Evolutionary conservation across 2,888 invertebrate species (phyloP), one percentile per base, ranked within the genome.

Genomic region (Pimpla rufipes): DNA sequence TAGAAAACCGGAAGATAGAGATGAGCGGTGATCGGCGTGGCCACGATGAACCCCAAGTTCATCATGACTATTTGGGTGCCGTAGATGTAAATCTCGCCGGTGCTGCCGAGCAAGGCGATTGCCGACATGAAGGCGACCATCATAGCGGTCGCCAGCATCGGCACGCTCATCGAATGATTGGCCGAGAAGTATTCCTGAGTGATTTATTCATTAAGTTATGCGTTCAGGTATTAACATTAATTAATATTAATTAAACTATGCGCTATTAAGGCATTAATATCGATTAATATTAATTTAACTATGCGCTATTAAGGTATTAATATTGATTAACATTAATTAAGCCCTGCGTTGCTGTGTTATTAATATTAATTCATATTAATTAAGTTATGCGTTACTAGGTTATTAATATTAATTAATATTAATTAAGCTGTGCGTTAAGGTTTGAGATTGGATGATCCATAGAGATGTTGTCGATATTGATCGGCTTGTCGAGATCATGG

Each of bases 91-190:
- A 96, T 97, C 93, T 98, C 98, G 64, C 97, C 95, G 45, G 98
- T 97, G 1, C 98, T 97, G 18, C 98, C 98, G n/a, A 98, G 94
- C 45, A 98, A 92, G 0, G 98, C 97, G 75, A 98, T 96, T 42
- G 98, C 97, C 0, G 98, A 98, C 96, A 98, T 97, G 92, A 98
- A 98, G 52, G 97, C 97, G 16, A 98, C 98, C 97, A 98, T 97
- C 80, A 98, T 93, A 2, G 98, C 98, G 85, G 98, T 97, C 6
- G 97, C 97, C 0, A 98, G 97, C 0, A 98, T 97, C 5, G 94
- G 92, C 87, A 97, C 94, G 5, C 96, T 95, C 96, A 98, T 97
- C 84, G 96, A 97, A 79, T 96, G 95, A 90, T 97, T 96, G 0
- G 97, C 98, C 76, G 97, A 92, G 80, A 98, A 95, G 90, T 97